Percentiles rank a stretch among this genome's conserved stretches.
Evolutionary conservation across 2,888 invertebrate genomes (phyloP).

Genomic region (Euphydryas editha): DNA sequence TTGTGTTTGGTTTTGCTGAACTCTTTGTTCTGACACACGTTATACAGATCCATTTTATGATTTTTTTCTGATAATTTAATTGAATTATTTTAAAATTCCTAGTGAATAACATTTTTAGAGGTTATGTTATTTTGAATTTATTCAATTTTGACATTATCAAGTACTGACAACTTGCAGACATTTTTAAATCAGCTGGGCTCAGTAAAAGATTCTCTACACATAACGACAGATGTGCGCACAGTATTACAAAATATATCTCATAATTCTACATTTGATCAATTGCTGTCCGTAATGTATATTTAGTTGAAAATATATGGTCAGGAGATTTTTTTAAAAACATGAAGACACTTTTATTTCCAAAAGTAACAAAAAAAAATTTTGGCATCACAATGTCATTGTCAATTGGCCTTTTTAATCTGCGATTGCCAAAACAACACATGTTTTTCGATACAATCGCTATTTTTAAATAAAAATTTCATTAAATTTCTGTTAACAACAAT

Average conservation of each 20-base stretch:
- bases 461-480: conserved; percentile 38
- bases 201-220: background rate
- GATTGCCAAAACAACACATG: conserved; percentile 67
- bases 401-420: conserved; percentile 46
- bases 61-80: conserved; percentile 55
- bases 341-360: no score
- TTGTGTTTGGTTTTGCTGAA: conserved; percentile 65
- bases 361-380: background rate
- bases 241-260: no score
- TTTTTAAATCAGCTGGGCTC: background rate
- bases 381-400: conserved; percentile 1
- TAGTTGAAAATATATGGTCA: no score
- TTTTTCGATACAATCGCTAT: conserved; percentile 48
- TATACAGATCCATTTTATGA: conserved; percentile 55
- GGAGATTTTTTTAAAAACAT: no score
- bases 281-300: no score
- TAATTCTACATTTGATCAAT: no score
- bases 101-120: conserved; percentile 59
- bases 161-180: background rate
- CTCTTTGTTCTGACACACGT: conserved; percentile 58
- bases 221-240: no score
- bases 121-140: conserved; percentile 50
- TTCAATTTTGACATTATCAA: conserved; percentile 22
- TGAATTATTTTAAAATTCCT: conserved; percentile 54
- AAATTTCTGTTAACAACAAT: conserved; percentile 3